Evolutionary conservation across 2,113 vertebrate species (phyloP).

Genomic region (Pandion haliaetus): DNA sequence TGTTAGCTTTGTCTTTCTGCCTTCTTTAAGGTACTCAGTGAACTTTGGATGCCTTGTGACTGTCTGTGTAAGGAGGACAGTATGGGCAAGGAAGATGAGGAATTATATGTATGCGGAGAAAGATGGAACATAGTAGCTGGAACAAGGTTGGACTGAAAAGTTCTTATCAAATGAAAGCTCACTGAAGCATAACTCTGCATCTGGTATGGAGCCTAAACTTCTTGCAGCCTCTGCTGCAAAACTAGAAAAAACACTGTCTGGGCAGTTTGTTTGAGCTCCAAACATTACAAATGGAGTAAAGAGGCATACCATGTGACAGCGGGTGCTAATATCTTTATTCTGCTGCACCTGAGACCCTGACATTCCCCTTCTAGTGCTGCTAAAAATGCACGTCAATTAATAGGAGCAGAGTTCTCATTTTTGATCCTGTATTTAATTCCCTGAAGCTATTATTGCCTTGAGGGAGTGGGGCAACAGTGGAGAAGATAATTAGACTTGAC

Average conservation of each 20-base stretch:
- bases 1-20: background rate
- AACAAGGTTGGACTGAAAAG: background rate
- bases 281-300: background rate
- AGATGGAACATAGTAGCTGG: background rate
- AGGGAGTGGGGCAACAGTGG: background rate
- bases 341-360: background rate
- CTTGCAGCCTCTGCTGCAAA: background rate
- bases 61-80: background rate
- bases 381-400: slow-evolving; percentile 26
- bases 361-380: background rate
- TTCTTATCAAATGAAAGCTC: background rate
- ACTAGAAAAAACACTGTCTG: background rate
- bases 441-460: background rate
- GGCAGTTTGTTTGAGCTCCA: background rate
- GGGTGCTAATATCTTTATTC: background rate
- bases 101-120: background rate
- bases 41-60: background rate
- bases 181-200: background rate
- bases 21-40: background rate
- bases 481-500: slow-evolving; percentile 36
- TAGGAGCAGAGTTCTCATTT: background rate
- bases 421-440: slow-evolving; percentile 1
- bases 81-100: background rate
- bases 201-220: background rate
- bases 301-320: background rate